phyloP scores from a whole-genome alignment of 2,113 vertebrate species.

The Baryphthengus martii region DNA sequence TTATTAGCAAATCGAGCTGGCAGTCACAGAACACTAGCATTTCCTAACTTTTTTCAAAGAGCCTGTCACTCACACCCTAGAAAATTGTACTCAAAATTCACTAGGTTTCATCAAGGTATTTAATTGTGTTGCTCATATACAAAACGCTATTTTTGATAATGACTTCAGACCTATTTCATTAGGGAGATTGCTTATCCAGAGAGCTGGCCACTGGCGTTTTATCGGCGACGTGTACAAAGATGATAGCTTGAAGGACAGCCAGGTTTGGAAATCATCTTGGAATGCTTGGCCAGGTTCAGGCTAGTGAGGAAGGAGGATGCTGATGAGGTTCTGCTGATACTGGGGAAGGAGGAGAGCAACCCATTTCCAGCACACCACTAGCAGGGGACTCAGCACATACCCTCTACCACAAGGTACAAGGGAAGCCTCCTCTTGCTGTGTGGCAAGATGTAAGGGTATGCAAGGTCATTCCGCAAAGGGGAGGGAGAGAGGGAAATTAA shows the following conservation, averaged over 20 bases:
- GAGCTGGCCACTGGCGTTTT: neutral
- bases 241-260: conserved; percentile 41
- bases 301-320: neutral
- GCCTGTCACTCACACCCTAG: neutral
- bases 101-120: conserved; percentile 13
- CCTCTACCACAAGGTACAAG: neutral
- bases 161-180: conserved; percentile 47
- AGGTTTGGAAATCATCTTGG: neutral
- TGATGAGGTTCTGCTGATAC: neutral
- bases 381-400: neutral
- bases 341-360: neutral
- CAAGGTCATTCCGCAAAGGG: conserved; percentile 38
- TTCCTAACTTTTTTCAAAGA: conserved; percentile 41
- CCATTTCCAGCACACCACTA: neutral
- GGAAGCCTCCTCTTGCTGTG: neutral
- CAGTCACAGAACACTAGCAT: neutral
- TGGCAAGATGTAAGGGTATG: neutral
- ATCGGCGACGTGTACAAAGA: neutral
- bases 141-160: conserved; percentile 46
- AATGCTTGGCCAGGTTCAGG: neutral
- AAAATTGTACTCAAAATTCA: conserved; percentile 21
- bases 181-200: conserved; percentile 50
- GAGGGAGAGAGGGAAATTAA: neutral
- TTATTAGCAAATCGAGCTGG: conserved; percentile 71
- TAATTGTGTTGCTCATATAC: neutral